Percentiles rank a stretch among this genome's conserved stretches.
These are phyloP conservation scores for Picathartes gymnocephalus DNA, from an alignment of 2,113 vertebrate genomes.

Conservation along the genomic window DNA sequence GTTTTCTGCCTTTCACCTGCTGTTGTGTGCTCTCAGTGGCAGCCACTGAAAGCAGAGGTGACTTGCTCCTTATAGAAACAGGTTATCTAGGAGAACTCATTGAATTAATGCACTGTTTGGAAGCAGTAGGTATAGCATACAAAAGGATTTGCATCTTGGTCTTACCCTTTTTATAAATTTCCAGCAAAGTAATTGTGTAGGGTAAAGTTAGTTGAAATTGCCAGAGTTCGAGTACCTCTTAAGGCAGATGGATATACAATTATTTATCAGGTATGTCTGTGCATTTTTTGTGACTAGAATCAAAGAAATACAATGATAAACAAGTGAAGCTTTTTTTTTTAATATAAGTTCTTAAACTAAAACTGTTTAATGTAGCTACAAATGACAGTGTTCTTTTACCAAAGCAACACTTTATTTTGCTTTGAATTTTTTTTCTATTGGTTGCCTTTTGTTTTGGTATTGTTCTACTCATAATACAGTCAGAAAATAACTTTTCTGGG, in stretches of 20 bases:
- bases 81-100: neutral
- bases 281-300: neutral
- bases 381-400: neutral
- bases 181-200: neutral
- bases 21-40: neutral
- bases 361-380: neutral
- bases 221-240: fast-evolving
- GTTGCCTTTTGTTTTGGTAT: neutral
- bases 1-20: neutral
- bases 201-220: neutral
- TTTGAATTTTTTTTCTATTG: neutral
- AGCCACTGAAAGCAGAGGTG: neutral
- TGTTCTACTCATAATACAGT: neutral
- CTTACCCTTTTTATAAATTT: neutral
- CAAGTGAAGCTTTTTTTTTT: neutral
- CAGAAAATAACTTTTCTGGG: neutral
- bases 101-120: neutral
- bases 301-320: neutral
- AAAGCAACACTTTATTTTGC: neutral
- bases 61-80: neutral
- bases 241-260: neutral
- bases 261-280: neutral
- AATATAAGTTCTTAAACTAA: neutral
- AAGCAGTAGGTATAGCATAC: neutral
- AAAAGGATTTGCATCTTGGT: neutral